Evolutionary conservation across 2,888 invertebrate genomes (phyloP).

Genomic region (Mimachlamys varia): DNA sequence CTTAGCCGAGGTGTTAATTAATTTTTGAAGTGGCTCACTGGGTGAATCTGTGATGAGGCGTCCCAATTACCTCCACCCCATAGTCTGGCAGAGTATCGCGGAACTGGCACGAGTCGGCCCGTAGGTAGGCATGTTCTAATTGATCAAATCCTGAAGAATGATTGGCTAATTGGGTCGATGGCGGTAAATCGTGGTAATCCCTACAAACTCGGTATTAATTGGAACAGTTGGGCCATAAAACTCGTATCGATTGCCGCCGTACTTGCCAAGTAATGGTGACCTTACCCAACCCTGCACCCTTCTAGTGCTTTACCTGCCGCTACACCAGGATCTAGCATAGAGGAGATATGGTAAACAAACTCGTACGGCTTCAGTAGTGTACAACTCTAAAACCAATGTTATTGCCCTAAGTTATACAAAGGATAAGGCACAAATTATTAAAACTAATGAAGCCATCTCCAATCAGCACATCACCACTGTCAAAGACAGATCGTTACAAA

Average conservation of each 20-base stretch:
- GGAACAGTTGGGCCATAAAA: conserved; percentile 36
- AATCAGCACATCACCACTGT: too few relatives aligned
- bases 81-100: not conserved
- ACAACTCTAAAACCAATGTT: not conserved
- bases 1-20: conserved; percentile 3
- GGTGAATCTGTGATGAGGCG: conserved; percentile 1
- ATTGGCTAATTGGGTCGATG: conserved; percentile 33
- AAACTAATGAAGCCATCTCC: not conserved
- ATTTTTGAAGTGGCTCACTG: conserved; percentile 26
- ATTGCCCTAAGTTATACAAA: not conserved
- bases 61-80: not conserved
- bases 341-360: not conserved
- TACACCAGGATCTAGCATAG: not conserved
- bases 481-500: too few relatives aligned
- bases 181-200: conserved; percentile 22
- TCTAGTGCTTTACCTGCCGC: not conserved
- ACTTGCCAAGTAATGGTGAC: not conserved
- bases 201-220: conserved; percentile 17
- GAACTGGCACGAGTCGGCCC: not conserved
- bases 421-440: not conserved
- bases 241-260: conserved; percentile 4
- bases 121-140: not conserved
- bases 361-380: not conserved
- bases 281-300: not conserved
- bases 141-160: not conserved